Percentiles rank a stretch among this genome's conserved stretches.
Conservation (phyloP, 2,113 vertebrate genomes). For the Nibea albiflora region DNA sequence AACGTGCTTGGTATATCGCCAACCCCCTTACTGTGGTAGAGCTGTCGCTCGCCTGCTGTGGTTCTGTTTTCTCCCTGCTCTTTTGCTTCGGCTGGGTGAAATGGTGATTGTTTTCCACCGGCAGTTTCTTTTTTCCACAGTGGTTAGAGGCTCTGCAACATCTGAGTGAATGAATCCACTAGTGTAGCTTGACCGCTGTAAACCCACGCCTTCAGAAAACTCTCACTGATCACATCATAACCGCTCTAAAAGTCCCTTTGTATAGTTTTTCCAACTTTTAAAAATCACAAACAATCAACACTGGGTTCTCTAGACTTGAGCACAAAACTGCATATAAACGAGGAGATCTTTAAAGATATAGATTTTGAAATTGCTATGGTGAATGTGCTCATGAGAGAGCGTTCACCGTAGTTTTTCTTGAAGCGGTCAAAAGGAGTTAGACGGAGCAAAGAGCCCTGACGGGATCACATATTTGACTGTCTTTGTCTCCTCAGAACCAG, state of each 20-base stretch:
- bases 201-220: constrained; percentile 17
- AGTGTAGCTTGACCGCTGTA: constrained; percentile 14
- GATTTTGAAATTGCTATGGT: background rate
- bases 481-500: constrained; percentile 85
- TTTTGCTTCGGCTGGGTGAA: constrained; percentile 33
- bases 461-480: constrained; percentile 9
- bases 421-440: background rate
- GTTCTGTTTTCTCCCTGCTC: constrained; percentile 40
- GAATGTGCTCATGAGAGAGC: background rate
- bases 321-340: background rate
- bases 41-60: constrained; percentile 39
- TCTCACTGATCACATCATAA: background rate
- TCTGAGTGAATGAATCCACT: constrained; percentile 36
- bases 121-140: constrained; percentile 8
- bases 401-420: background rate
- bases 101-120: constrained; percentile 30
- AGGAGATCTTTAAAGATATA: background rate
- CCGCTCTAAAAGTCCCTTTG: background rate
- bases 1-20: constrained; percentile 54
- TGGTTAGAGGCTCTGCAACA: constrained; percentile 4
- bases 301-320: background rate
- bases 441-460: background rate
- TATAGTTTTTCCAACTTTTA: background rate
- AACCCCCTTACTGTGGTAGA: constrained; percentile 66
- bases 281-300: background rate